Base-by-base conservation (phyloP, 2,797 vertebrate species). In the Sparus aurata region DNA sequence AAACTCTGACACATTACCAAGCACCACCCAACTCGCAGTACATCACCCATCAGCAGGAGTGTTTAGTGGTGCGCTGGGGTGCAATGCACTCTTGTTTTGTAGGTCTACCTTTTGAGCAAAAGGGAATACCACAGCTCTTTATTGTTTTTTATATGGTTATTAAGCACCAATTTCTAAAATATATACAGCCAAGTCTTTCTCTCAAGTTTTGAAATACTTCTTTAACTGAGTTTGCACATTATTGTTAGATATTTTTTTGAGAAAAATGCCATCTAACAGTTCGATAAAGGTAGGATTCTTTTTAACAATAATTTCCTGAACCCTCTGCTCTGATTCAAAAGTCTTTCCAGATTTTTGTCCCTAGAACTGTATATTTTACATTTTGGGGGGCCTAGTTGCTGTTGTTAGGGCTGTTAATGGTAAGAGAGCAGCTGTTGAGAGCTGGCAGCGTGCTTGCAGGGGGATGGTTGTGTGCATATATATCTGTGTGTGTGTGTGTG, bases 381-480 rank as follows among this genome's bases (percentile, higher is more conserved):
- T 82, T 53, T 83, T 76, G 22, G 25, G 45, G 11, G 27, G 63
- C 58, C 55, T 65, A 50, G 20, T 85, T 63, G 67, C 72, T 59
- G 23, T 60, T 23, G 23, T 77, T 62, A 18, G n/a, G 65, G 20
- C 12, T 59, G 69, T 80, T 69, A 84, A 74, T 66, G 54, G 43
- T 47, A 46, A 83, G 34, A 63, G 61, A 76, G 82, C 89, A 91
- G 90, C 86, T 90, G 87, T 84, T 81, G 59, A 73, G 55, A 82
- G 52, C 74, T 89, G 77, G 76, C 71, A 41, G 66, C 66, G 49
- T 50, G 75, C 64, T 66, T 68, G 80, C 23, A 22, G 22, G 67
- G 45, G 17, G 18, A 20, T 55, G 38, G 27, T 20, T 68, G 49
- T 64, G 63, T 23, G 3, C 8, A 7, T 49, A 18, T 38, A 9